Evolutionary conservation across 2,888 invertebrate genomes (phyloP).

Genomic region (Ditylenchus weischeri): DNA sequence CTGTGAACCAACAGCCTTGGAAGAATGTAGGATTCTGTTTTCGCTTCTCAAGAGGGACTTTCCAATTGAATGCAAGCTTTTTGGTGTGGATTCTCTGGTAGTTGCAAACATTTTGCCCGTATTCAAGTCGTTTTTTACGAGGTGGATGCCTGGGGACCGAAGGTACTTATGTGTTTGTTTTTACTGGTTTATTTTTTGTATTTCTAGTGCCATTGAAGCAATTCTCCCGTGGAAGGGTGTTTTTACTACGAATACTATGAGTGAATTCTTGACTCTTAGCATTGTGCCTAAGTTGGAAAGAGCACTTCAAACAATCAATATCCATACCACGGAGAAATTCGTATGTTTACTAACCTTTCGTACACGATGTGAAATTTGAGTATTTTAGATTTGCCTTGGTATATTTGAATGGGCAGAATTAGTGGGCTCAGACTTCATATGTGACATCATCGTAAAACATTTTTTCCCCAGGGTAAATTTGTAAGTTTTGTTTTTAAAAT

Average conservation of each 20-base stretch:
- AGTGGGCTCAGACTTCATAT: constrained; percentile 74
- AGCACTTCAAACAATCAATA: constrained; percentile 21
- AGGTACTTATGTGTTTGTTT: too few species aligned
- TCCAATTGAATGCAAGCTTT: constrained; percentile 71
- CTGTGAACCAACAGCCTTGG: constrained; percentile 60
- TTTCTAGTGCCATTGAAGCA: constrained; percentile 81
- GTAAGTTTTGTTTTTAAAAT: not conserved
- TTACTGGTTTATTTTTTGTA: not conserved
- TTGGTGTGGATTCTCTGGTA: constrained; percentile 78
- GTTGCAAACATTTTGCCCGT: constrained; percentile 80
- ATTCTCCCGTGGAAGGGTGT: constrained; percentile 83
- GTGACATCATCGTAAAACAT: constrained; percentile 76
- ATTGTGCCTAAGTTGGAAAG: constrained; percentile 81
- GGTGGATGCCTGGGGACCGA: constrained; percentile 89
- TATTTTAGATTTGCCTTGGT: constrained; percentile 36
- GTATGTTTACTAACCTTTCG: constrained; percentile 1
- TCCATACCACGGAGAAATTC: constrained; percentile 22
- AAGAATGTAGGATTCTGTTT: constrained; percentile 67
- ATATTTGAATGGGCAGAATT: constrained; percentile 86
- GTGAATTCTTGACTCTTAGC: constrained; percentile 78
- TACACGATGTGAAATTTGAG: not conserved
- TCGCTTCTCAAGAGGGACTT: constrained; percentile 67
- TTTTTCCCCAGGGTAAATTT: constrained; percentile 76
- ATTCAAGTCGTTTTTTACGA: constrained; percentile 72
- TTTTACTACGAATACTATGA: constrained; percentile 74